These are phyloP conservation scores for Caenorhabditis sp. DNA, from an alignment of 2,888 invertebrate species.

Conservation along the genomic window DNA sequence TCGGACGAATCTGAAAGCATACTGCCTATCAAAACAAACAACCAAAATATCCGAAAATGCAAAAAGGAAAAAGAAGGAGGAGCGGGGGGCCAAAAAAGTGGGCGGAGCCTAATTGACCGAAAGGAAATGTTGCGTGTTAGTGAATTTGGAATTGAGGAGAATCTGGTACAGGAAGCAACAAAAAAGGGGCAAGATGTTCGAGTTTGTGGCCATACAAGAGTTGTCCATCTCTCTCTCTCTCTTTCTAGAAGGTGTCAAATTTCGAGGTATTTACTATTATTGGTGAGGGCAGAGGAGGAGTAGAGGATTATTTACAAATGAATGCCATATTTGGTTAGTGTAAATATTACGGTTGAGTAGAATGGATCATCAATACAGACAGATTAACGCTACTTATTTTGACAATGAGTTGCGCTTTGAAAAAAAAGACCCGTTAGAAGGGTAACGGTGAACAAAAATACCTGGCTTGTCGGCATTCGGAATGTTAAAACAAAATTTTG, in stretches of 20 bases:
- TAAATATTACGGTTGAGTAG: background rate
- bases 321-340: background rate
- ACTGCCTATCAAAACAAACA: background rate
- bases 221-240: background rate
- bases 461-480: no score
- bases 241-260: background rate
- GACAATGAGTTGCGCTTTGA: background rate
- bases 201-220: no score
- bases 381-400: background rate
- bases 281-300: background rate
- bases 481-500: no score
- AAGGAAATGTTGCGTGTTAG: background rate
- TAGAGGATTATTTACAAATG: background rate
- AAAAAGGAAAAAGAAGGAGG: constrained; percentile 1
- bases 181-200: background rate
- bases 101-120: background rate
- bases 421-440: background rate
- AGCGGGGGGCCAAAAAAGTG: background rate
- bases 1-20: background rate
- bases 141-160: background rate
- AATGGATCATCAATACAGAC: background rate
- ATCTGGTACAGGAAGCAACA: background rate
- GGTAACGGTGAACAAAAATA: background rate
- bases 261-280: background rate
- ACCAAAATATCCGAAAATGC: background rate